Percentiles rank a stretch among this genome's conserved stretches.
Conservation (phyloP, 92 coral and sea anemone genomes). For the Parazoanthus darwini region DNA sequence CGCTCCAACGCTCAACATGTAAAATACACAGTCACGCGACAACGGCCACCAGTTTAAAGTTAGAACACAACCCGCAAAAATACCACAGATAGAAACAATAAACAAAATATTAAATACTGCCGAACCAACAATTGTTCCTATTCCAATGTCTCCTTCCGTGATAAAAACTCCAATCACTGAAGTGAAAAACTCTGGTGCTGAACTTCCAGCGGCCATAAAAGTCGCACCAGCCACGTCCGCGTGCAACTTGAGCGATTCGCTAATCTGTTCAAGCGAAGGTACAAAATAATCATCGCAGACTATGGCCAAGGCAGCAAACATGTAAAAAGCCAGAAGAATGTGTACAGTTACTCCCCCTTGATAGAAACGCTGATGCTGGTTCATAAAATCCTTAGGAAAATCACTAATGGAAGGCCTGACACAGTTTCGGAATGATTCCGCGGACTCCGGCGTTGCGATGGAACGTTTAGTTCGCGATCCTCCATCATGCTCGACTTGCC, state of each 20-base stretch:
- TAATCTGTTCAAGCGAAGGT: constrained; percentile 68
- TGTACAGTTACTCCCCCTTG: constrained; percentile 64
- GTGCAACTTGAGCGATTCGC: constrained; percentile 53
- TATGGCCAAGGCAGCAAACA: constrained; percentile 69
- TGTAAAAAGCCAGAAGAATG: constrained; percentile 61
- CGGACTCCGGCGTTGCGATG: neutral
- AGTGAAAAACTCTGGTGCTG: constrained; percentile 80
- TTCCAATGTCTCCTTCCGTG: constrained; percentile 80
- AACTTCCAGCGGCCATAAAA: constrained; percentile 86
- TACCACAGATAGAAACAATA: constrained; percentile 74
- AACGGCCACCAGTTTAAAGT: constrained; percentile 78
- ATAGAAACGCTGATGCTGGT: constrained; percentile 61
- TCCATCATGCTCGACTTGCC: neutral
- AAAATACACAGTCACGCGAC: constrained; percentile 63
- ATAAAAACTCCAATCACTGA: constrained; percentile 83
- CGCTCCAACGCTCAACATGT: constrained; percentile 69
- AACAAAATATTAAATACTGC: constrained; percentile 76
- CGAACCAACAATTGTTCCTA: constrained; percentile 82
- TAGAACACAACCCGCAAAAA: constrained; percentile 64
- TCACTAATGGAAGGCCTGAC: constrained; percentile 81
- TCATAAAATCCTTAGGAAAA: constrained; percentile 76
- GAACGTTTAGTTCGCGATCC: constrained; percentile 27
- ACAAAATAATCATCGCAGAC: constrained; percentile 84
- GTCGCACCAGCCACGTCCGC: constrained; percentile 90
- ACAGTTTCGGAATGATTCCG: constrained; percentile 55